These are phyloP conservation scores for Eremophila alpestris DNA, from an alignment of 2,797 vertebrate genomes.

Conservation along the genomic window DNA sequence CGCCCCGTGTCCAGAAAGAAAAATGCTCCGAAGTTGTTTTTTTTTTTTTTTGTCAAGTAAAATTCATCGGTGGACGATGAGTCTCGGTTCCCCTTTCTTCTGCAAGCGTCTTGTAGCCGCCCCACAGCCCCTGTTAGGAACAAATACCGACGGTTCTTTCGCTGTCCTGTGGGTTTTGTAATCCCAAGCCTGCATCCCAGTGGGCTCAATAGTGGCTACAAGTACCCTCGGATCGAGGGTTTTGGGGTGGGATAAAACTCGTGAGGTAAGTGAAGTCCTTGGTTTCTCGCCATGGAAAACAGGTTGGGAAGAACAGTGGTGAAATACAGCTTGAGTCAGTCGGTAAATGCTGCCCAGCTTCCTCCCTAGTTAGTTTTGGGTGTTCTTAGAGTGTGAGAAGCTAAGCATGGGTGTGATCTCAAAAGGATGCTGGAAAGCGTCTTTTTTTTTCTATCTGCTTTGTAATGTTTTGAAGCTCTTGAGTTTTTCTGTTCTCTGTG, in stretches of 20 bases:
- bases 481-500: neutral
- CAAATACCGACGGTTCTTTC: neutral
- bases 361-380: conserved; percentile 6
- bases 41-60: neutral
- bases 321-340: conserved; percentile 2
- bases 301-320: neutral
- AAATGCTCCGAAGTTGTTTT: rapidly evolving
- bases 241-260: neutral
- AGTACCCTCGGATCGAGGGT: neutral
- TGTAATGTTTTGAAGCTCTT: neutral
- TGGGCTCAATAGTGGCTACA: neutral
- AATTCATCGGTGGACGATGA: neutral
- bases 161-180: neutral
- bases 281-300: neutral
- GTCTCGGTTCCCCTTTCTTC: neutral
- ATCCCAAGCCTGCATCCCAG: neutral
- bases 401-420: neutral
- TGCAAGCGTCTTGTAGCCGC: neutral
- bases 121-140: neutral
- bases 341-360: neutral
- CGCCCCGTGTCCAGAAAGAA: neutral
- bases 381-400: neutral
- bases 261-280: neutral
- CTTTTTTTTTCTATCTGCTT: neutral
- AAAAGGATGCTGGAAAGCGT: neutral